phyloP scores from a whole-genome alignment of 2,888 invertebrate species.

The Mesopsocus fuscifrons region DNA sequence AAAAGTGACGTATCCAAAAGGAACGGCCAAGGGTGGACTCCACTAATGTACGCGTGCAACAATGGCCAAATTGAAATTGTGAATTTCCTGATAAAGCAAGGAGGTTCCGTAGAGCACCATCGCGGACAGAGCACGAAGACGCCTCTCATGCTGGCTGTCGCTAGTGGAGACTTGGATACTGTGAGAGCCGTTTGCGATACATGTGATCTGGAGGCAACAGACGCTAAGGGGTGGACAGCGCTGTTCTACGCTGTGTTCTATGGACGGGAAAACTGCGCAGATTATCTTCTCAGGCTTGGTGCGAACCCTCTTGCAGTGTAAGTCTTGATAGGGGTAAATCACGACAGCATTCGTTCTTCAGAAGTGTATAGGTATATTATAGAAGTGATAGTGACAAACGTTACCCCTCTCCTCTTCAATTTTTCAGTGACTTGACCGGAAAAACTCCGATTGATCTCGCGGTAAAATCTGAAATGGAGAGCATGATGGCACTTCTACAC shows the following conservation, averaged over 20 bases:
- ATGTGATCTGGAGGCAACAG: not conserved
- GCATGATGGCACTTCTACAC: too few species aligned
- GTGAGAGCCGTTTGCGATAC: not conserved
- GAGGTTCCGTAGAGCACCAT: not conserved
- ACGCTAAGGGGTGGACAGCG: not conserved
- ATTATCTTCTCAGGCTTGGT: not conserved
- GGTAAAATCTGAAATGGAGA: too few species aligned
- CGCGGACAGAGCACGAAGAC: not conserved
- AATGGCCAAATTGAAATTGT: not conserved
- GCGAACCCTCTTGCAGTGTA: not conserved
- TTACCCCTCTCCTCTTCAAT: too few species aligned
- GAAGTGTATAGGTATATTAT: too few species aligned
- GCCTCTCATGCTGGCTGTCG: not conserved
- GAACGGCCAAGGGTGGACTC: not conserved
- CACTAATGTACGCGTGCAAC: slow-evolving; percentile 2
- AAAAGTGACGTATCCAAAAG: too few species aligned
- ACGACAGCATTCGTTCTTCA: too few species aligned
- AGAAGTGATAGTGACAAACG: too few species aligned
- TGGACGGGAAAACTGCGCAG: not conserved
- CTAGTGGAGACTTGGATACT: not conserved
- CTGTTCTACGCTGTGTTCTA: slow-evolving; percentile 6
- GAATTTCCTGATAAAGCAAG: not conserved
- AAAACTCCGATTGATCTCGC: too few species aligned
- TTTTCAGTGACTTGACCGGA: too few species aligned
- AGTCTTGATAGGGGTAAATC: too few species aligned